Conservation (phyloP, 37 sponge, comb jelly and placozoan genomes). For the Cladorhizidae sp. region DNA sequence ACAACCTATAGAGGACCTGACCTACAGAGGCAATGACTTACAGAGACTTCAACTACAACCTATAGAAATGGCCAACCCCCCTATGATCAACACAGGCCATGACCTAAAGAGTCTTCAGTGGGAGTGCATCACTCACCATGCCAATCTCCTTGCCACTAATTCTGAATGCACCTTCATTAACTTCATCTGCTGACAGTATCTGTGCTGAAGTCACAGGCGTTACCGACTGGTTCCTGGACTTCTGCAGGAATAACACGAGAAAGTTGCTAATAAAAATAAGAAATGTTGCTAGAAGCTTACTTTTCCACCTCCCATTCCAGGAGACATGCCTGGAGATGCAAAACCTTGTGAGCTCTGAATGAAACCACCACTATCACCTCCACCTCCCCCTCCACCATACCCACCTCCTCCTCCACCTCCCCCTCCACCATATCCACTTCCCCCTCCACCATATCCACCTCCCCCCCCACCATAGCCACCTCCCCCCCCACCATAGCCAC, state of each 20-base stretch:
- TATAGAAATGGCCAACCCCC: too few species aligned
- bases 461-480: constrained; percentile 15
- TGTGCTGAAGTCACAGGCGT: constrained; percentile 78
- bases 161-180: constrained; percentile 34
- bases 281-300: not conserved
- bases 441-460: constrained; percentile 19
- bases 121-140: constrained; percentile 41
- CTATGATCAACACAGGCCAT: too few species aligned
- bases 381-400: constrained; percentile 1
- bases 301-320: not conserved
- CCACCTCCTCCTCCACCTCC: constrained; percentile 6
- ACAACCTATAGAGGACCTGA: too few species aligned
- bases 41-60: too few species aligned
- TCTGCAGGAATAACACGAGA: not conserved
- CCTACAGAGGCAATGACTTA: too few species aligned
- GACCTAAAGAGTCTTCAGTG: too few species aligned
- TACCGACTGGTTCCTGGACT: constrained; percentile 34
- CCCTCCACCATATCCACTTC: constrained; percentile 25
- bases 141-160: constrained; percentile 51
- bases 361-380: constrained; percentile 2
- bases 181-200: constrained; percentile 39
- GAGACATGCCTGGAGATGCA: constrained; percentile 40
- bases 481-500: constrained; percentile 19
- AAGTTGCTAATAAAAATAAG: not conserved
- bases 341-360: constrained; percentile 55